Conservation (phyloP, 2,888 invertebrate genomes). For the Zhuqinia jingwanae region DNA sequence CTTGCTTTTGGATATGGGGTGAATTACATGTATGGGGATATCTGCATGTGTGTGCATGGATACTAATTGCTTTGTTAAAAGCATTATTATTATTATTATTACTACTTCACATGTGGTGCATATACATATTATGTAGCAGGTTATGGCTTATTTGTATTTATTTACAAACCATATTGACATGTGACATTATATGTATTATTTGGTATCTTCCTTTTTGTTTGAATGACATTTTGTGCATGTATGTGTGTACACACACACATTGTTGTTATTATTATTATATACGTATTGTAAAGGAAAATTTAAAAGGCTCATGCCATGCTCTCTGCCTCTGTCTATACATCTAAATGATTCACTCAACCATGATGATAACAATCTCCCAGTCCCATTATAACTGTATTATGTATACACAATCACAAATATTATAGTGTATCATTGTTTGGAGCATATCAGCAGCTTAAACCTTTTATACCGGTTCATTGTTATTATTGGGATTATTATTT, state of each 20-base stretch:
- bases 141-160: background rate
- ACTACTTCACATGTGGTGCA: no score
- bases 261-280: background rate
- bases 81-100: no score
- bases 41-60: background rate
- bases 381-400: no score
- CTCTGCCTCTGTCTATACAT: no score
- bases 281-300: background rate
- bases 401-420: no score
- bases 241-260: background rate
- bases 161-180: background rate
- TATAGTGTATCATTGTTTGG: no score
- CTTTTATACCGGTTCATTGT: no score
- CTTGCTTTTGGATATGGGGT: background rate
- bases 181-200: background rate
- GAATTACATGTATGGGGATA: conserved; percentile 5
- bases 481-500: no score
- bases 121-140: background rate
- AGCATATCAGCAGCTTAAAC: no score
- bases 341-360: background rate
- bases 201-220: background rate
- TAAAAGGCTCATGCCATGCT: conserved; percentile 15
- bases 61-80: no score
- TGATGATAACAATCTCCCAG: background rate
- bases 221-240: background rate